Evolutionary conservation across 2,113 vertebrate genomes (phyloP), one percentile per base, ranked within the genome.

Genomic region (Scatophagus argus): DNA sequence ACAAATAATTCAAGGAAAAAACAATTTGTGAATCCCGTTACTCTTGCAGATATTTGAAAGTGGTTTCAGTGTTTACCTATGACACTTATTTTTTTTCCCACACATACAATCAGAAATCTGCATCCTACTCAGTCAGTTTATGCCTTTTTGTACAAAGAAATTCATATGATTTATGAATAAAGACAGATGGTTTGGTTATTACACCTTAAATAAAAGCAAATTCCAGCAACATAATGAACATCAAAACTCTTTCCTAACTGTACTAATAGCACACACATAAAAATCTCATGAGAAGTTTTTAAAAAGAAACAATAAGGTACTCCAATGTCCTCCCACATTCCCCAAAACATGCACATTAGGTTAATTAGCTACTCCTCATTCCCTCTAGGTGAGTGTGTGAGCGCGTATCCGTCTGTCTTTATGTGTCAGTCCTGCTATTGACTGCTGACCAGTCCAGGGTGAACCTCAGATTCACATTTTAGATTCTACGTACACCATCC

Each of bases 381-480:
- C n/a, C n/a, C n/a, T n/a, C n/a, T n/a, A n/a, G n/a, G n/a, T n/a
- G n/a, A n/a, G n/a, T n/a, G n/a, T n/a, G n/a, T n/a, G n/a, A n/a
- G n/a, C n/a, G n/a, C n/a, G n/a, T n/a, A n/a, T n/a, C n/a, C n/a
- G n/a, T n/a, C n/a, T n/a, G n/a, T n/a, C n/a, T n/a, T n/a, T n/a
- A n/a, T n/a, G n/a, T n/a, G n/a, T n/a, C n/a, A n/a, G n/a, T n/a
- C n/a, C n/a, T n/a, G n/a, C n/a, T n/a, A n/a, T n/a, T n/a, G n/a
- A n/a, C n/a, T n/a, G n/a, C n/a, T n/a, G n/a, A n/a, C n/a, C n/a
- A n/a, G n/a, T n/a, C n/a, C n/a, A n/a, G n/a, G n/a, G n/a, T n/a
- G n/a, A n/a, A n/a, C n/a, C n/a, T n/a, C n/a, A n/a, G n/a, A 69
- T 60, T 66, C 21, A 41, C 21, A 38, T 46, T 56, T 38, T 66